Evolutionary conservation across 35 echinoderm and acorn worm species (phyloP).

Genomic region (Ophiothrix spiculata): DNA sequence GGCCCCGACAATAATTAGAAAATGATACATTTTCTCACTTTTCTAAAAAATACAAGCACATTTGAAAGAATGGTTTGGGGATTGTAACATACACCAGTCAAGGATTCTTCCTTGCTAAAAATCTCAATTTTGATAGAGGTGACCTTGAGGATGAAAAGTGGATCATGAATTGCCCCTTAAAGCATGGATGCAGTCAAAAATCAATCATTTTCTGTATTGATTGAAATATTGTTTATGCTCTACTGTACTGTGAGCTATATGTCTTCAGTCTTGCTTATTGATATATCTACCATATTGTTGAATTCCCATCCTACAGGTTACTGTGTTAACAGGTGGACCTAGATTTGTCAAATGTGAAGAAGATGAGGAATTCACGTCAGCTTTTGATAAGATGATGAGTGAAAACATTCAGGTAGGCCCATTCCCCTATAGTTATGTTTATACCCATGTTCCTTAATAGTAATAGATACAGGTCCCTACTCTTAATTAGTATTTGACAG

Average conservation of each 20-base stretch:
- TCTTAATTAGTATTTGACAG: not conserved
- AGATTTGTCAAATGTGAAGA: conserved; percentile 80
- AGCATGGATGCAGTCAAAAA: too few species aligned
- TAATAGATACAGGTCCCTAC: not conserved
- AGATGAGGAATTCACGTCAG: conserved; percentile 88
- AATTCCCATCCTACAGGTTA: conserved; percentile 53
- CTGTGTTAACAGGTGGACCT: conserved; percentile 74
- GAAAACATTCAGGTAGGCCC: conserved; percentile 81
- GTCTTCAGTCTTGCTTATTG: not conserved
- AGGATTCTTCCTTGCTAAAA: too few species aligned
- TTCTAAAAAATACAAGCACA: too few species aligned
- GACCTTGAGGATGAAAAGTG: too few species aligned
- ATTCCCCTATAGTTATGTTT: not conserved
- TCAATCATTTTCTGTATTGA: too few species aligned
- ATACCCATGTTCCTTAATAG: not conserved
- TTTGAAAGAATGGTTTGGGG: too few species aligned
- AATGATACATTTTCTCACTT: too few species aligned
- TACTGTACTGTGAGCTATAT: not conserved
- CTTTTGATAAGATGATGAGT: conserved; percentile 87
- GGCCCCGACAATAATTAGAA: too few species aligned
- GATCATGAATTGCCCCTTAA: too few species aligned
- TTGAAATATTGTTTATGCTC: not conserved
- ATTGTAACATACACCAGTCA: too few species aligned
- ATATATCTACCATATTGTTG: not conserved
- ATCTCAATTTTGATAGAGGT: too few species aligned